Evolutionary conservation across 1,140 invertebrate genomes (phyloP), one percentile per base, ranked within the genome.

Genomic region (Hormaphis cornu): DNA sequence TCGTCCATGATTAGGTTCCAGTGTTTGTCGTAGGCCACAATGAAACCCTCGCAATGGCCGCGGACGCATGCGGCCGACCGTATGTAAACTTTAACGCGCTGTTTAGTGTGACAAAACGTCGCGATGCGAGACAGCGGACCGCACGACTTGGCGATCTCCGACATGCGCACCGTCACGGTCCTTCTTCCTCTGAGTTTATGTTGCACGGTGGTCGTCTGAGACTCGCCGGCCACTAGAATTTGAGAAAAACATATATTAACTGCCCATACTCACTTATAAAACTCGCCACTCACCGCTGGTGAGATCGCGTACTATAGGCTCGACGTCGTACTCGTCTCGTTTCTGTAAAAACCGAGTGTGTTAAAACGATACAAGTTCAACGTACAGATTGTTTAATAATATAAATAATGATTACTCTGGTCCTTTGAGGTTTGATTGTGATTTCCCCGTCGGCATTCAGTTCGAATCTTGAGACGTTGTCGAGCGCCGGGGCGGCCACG

Each of bases 1-100:
- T 97, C 90, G 44, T 83, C 83, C 35, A 98, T 78, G 8, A 90
- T 87, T 70, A 98, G 78, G 80, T 98, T 98, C 88, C 91, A 95
- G 76, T 95, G 91, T 77, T 93, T 95, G 79, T 98, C 95, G 78
- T 95, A 98, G 8, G 90, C 90, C 18, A 87, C 83, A 28, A 97
- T 78, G 73, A 84, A 89, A 3, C 90, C 95, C 66, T 85, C 85
- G 71, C 91, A 84, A 70, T 84, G 83, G 18, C 93, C 91, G 72
- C 91, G 82, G 20, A 96, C 80, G 12, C 83, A 83, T 16, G 75
- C 75, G 22, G 82, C 83, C 69, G 83, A 83, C 50, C 88, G 82
- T 0, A 86, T 85, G 59, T 83, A 80, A 26, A 89, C 81, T 86
- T 88, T 78, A 12, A 46, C 61, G 8, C 61, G 42, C 16, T 50